Base-by-base conservation (phyloP, 2,797 vertebrate genomes). In the Premnoplex brunnescens region DNA sequence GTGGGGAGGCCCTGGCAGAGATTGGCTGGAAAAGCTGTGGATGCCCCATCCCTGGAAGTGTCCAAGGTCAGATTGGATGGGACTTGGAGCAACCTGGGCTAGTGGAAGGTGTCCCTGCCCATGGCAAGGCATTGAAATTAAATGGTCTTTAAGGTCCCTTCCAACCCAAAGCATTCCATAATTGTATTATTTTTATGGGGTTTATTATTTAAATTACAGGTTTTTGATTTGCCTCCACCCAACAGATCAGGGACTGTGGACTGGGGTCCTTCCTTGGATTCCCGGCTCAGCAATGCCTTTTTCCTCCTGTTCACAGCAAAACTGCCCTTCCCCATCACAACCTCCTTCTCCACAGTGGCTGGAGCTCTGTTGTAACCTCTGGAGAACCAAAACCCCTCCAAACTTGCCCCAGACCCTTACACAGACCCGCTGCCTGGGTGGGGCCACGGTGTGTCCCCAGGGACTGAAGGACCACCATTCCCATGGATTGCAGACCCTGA, bases 111-210 rank as follows among this genome's bases (percentile, higher is more conserved):
- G 64, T 34, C 28, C 30, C 30, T 71, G 49, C 6, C 26, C 41
- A 27, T 19, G 26, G 43, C 18, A 43, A 18, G 8, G 9, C 1
- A 3, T 2, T 22, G 7, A 16, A 58, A 20, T 0, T 0, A 5
- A 12, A 9, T 44, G 23, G 2, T 14, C 3, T 34, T 44, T 37
- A 39, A 72, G 27, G 2, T 43, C 19, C 14, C 30, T 48, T 64
- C 4, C n/a, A n/a, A 20, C 9, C 2, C 15, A 37, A 79, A n/a
- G 1, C 16, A 23, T 44, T 37, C 12, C 12, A 2, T 17, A 15
- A 8, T 56, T 37, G 27, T 43, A 6, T 7, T 6, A 12, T 37
- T 64, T 79, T 24, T 6, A 37, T 9, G 10, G 7, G 10, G 0
- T 2, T 27, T 67, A 43, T 8, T 10, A 49, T 56, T 51, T 43